Conservation (phyloP, 2,113 vertebrate species). For the Centropristis striata region DNA sequence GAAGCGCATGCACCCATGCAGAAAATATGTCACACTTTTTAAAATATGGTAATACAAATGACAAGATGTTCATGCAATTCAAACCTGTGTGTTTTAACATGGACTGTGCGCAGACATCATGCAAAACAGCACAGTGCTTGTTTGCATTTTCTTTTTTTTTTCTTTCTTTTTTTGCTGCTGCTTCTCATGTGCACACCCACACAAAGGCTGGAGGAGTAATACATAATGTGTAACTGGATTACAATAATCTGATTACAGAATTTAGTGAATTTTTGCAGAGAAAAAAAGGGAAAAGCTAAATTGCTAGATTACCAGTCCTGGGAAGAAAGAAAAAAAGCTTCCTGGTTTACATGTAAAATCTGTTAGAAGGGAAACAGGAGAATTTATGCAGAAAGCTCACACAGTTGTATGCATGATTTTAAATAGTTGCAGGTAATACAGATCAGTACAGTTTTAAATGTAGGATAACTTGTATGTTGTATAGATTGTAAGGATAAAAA, state of each 20-base stretch:
- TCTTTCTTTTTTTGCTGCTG: conserved; percentile 13
- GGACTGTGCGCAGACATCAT: conserved; percentile 33
- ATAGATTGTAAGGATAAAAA: not conserved
- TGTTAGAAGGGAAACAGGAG: not conserved
- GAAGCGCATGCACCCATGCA: not conserved
- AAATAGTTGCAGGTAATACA: not conserved
- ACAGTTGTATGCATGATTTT: not conserved
- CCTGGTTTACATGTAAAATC: conserved; percentile 47
- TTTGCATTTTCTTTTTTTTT: conserved; percentile 16
- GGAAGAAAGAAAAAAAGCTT: conserved; percentile 12
- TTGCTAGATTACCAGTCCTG: conserved; percentile 62
- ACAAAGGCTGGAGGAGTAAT: conserved; percentile 68
- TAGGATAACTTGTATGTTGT: not conserved
- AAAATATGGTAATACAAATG: not conserved
- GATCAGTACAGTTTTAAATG: not conserved
- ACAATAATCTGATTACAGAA: conserved; percentile 79
- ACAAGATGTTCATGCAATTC: conserved; percentile 32
- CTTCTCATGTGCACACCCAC: conserved; percentile 56
- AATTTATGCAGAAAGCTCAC: not conserved
- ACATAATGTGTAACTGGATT: conserved; percentile 76
- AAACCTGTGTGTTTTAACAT: conserved; percentile 21
- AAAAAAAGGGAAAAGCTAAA: conserved; percentile 34
- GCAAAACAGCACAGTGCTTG: conserved; percentile 52
- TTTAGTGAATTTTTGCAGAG: conserved; percentile 51
- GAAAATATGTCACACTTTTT: not conserved